Percentiles rank a stretch among this genome's conserved stretches.
These are phyloP conservation scores for Mungos mungo DNA, from an alignment of 2,113 vertebrate genomes.

Conservation along the genomic window DNA sequence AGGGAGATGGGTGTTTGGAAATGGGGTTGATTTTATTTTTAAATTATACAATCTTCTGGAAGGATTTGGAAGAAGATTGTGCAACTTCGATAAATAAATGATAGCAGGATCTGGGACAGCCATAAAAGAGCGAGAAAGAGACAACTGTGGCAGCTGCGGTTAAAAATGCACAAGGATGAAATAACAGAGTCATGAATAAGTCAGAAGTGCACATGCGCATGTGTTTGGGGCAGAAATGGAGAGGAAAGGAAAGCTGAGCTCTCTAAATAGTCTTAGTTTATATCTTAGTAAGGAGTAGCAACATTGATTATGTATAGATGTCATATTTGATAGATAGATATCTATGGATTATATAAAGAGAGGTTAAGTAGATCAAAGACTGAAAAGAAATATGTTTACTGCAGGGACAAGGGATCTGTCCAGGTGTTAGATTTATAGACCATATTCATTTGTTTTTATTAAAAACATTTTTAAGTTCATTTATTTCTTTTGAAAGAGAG, in stretches of 20 bases:
- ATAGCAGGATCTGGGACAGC: neutral
- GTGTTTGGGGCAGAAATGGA: neutral
- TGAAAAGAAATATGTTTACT: neutral
- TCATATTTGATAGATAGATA: neutral
- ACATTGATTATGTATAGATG: neutral
- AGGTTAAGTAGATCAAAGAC: neutral
- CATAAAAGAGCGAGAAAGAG: neutral
- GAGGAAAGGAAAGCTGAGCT: neutral
- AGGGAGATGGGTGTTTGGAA: neutral
- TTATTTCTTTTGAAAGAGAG: too few species aligned
- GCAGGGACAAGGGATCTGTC: neutral
- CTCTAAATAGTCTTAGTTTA: neutral
- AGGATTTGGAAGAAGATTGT: neutral
- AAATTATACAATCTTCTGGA: neutral
- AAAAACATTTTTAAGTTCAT: too few species aligned
- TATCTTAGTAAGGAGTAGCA: neutral
- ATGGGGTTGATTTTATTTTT: neutral
- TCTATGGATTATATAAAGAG: neutral
- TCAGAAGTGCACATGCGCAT: neutral
- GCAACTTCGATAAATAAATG: constrained; percentile 28
- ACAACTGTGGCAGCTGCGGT: neutral
- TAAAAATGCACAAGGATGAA: neutral
- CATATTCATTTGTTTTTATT: neutral
- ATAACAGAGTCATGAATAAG: neutral
- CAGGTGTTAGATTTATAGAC: neutral